Evolutionary conservation across 2,113 vertebrate genomes (phyloP).

Genomic region (Perognathus longimembris): DNA sequence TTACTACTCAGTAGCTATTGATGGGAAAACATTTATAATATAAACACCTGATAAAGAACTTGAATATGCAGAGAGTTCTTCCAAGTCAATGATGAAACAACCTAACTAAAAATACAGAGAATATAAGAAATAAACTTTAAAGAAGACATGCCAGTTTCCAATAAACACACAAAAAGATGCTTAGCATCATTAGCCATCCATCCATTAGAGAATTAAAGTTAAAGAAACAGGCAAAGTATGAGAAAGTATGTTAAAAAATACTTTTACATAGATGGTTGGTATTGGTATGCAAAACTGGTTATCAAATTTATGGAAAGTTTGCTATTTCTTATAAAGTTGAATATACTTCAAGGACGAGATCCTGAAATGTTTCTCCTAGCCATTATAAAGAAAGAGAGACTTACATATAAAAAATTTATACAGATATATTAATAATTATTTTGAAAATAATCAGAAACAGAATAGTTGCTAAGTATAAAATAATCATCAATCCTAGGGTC

Average conservation of each 20-base stretch:
- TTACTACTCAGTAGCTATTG: neutral
- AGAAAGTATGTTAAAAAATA: neutral
- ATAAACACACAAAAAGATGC: neutral
- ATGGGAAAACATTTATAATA: neutral
- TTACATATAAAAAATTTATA: neutral
- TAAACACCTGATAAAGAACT: neutral
- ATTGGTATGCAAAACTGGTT: neutral
- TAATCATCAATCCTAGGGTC: neutral
- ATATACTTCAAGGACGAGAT: neutral
- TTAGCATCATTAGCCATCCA: neutral
- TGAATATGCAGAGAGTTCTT: neutral
- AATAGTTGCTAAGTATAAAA: neutral
- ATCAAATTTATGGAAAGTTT: neutral
- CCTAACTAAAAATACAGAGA: neutral
- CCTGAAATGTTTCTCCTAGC: neutral
- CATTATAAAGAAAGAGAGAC: no score
- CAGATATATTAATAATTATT: constrained; percentile 1
- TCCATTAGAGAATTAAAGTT: neutral
- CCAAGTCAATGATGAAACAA: neutral
- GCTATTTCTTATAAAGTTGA: neutral
- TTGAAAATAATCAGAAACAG: neutral
- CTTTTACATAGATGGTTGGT: neutral
- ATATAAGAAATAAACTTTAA: neutral
- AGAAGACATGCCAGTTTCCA: neutral
- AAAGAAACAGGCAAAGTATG: neutral